Conservation (phyloP, 2,797 vertebrate genomes). For the Decapterus maruadsi region DNA sequence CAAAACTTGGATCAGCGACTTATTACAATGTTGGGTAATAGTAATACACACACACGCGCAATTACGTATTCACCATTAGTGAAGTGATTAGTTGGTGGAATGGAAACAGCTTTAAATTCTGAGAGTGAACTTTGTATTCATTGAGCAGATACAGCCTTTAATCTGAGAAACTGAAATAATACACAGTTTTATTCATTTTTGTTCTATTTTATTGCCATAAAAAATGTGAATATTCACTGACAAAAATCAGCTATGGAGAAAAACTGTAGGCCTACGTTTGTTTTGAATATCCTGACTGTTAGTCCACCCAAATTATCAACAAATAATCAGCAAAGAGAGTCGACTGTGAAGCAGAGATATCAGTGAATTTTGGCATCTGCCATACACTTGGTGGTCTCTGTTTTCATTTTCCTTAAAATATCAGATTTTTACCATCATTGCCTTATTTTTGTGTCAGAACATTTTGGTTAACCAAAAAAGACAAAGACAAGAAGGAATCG, state of each 20-base stretch:
- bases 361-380: background rate
- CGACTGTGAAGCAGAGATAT: background rate
- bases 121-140: slow-evolving; percentile 20
- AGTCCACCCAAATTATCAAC: background rate
- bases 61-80: background rate
- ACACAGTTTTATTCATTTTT: background rate
- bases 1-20: slow-evolving; percentile 34
- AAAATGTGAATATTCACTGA: background rate
- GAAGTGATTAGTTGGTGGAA: slow-evolving; percentile 26
- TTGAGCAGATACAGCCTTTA: background rate
- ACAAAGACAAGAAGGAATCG: too few species aligned
- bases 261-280: background rate
- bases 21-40: background rate
- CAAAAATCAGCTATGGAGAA: background rate
- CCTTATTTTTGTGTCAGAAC: background rate
- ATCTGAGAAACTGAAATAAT: background rate
- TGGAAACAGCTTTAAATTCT: slow-evolving; percentile 25
- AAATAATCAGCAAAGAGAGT: background rate
- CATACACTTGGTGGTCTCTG: background rate
- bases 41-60: slow-evolving; percentile 4
- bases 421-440: background rate
- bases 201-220: background rate
- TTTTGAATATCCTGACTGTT: background rate
- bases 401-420: background rate
- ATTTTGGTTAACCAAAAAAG: background rate